phyloP scores from a whole-genome alignment of 2,797 vertebrate genomes.

The Tangara arthus region DNA sequence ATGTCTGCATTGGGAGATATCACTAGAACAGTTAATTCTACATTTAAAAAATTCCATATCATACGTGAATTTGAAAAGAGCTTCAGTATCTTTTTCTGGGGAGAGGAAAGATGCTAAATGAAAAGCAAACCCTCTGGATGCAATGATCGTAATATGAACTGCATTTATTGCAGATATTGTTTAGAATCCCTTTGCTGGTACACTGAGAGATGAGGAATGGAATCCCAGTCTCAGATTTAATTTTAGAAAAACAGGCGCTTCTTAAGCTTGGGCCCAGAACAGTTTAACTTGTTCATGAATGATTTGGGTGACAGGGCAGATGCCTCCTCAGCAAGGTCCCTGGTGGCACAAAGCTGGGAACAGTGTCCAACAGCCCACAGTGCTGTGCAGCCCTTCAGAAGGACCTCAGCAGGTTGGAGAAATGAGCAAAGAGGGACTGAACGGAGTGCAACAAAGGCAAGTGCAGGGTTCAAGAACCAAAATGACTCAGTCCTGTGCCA shows the following conservation, averaged over 20 bases:
- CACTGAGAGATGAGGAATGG: fast-evolving
- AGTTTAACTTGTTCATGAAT: neutral
- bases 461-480: neutral
- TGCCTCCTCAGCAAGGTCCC: neutral
- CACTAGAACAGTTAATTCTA: neutral
- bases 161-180: neutral
- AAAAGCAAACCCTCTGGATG: neutral
- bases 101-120: neutral
- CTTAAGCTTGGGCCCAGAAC: neutral
- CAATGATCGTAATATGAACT: neutral
- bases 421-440: neutral
- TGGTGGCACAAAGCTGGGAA: neutral
- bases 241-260: neutral
- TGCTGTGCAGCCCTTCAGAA: neutral
- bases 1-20: neutral
- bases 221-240: neutral
- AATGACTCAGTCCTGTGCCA: too few species aligned
- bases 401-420: neutral
- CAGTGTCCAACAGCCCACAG: neutral
- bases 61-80: neutral
- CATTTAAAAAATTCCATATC: neutral
- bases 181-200: neutral
- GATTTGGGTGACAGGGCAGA: fast-evolving
- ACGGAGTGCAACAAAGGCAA: neutral
- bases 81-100: neutral